Evolutionary conservation across 2,113 vertebrate species (phyloP).

Genomic region (Pipra filicauda): DNA sequence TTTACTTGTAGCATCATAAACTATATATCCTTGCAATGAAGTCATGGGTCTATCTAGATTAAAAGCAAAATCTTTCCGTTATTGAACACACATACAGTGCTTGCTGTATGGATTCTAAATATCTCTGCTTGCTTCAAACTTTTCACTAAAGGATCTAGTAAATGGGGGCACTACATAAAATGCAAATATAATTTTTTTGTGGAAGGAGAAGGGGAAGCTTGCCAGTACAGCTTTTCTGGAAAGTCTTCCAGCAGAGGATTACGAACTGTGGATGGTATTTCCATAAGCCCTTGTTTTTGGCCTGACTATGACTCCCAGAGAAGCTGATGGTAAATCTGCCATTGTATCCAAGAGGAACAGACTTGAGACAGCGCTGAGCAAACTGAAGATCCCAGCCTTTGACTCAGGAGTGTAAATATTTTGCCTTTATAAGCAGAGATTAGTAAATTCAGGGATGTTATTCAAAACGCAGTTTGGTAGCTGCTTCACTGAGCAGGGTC

Average conservation of each 20-base stretch:
- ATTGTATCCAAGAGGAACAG: slow-evolving; percentile 50
- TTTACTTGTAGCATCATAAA: not conserved
- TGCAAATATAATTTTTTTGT: not conserved
- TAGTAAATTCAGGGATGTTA: slow-evolving; percentile 33
- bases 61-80: not conserved
- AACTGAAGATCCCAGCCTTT: slow-evolving; percentile 53
- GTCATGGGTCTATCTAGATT: not conserved
- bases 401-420: slow-evolving; percentile 55
- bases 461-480: slow-evolving; percentile 37
- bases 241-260: slow-evolving; percentile 40
- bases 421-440: slow-evolving; percentile 40
- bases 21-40: not conserved
- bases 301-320: slow-evolving; percentile 27
- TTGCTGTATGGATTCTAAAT: not conserved
- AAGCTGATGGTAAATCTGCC: slow-evolving; percentile 48
- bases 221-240: not conserved
- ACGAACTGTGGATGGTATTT: slow-evolving; percentile 39
- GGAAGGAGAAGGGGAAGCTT: not conserved
- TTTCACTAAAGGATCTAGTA: not conserved
- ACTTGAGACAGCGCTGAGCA: slow-evolving; percentile 25
- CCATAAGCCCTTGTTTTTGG: slow-evolving; percentile 47
- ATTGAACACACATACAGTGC: not conserved
- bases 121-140: not conserved
- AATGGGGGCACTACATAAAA: not conserved
- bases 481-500: slow-evolving; percentile 1